These are phyloP conservation scores for Macrosiphum euphorbiae DNA, from an alignment of 2,888 invertebrate species.

Conservation along the genomic window DNA sequence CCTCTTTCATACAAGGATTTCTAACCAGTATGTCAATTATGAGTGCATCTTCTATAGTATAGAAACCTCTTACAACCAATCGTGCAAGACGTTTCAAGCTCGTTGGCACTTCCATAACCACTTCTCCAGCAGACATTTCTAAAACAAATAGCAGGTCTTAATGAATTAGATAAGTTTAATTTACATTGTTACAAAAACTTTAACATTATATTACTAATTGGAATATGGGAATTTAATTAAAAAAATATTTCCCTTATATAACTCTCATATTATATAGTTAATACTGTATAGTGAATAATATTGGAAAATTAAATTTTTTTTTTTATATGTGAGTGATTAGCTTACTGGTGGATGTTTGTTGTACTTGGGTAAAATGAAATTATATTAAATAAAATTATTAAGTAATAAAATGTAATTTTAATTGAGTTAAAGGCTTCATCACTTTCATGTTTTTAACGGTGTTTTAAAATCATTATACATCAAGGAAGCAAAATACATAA, in stretches of 20 bases:
- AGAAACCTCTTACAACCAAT: conserved; percentile 92
- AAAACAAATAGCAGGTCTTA: neutral
- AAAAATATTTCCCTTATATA: neutral
- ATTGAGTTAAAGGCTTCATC: neutral
- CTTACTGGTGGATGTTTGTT: conserved; percentile 23
- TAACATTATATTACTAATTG: neutral
- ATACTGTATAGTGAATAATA: neutral
- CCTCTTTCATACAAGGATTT: conserved; percentile 96
- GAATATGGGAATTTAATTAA: neutral
- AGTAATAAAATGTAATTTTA: neutral
- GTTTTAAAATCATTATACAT: neutral
- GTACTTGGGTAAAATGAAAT: neutral
- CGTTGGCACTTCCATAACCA: conserved; percentile 88
- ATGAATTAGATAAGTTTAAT: neutral
- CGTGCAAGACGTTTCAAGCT: conserved; percentile 92
- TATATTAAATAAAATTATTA: neutral
- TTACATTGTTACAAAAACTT: neutral
- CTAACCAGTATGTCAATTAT: conserved; percentile 96
- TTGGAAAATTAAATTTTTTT: neutral
- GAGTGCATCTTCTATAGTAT: conserved; percentile 92
- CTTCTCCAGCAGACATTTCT: conserved; percentile 59
- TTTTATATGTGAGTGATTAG: neutral
- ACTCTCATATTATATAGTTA: neutral
- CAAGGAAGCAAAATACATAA: neutral
- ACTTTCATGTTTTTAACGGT: neutral